These are phyloP conservation scores for Glossosoma conforme DNA, from an alignment of 1,140 invertebrate genomes.

Conservation along the genomic window DNA sequence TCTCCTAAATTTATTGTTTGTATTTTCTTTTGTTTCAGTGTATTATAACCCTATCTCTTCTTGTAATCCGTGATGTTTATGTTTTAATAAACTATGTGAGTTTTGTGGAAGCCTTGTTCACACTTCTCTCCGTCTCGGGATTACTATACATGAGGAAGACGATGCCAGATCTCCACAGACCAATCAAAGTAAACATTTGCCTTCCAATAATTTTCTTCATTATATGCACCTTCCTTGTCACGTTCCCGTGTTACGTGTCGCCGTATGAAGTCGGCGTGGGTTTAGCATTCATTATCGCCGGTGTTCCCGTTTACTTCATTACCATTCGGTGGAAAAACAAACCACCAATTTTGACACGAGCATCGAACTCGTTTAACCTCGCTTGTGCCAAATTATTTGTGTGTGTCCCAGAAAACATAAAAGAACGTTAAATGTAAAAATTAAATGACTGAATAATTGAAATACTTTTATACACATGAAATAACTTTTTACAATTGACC, in stretches of 20 bases:
- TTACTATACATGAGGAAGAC: conserved; percentile 82
- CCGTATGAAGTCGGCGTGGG: conserved; percentile 81
- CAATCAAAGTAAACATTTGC: conserved; percentile 69
- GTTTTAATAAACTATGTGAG: conserved; percentile 89
- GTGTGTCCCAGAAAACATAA: conserved; percentile 61
- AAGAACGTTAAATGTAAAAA: conserved; percentile 17
- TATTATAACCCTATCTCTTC: conserved; percentile 71
- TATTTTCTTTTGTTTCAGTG: conserved; percentile 57
- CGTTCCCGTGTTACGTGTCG: conserved; percentile 68
- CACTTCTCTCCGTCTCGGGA: conserved; percentile 79
- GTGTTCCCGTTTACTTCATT: conserved; percentile 83
- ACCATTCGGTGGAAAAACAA: conserved; percentile 83
- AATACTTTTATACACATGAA: too few species aligned
- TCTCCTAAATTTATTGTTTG: too few species aligned
- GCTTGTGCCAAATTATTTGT: conserved; percentile 70
- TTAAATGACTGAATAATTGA: too few species aligned
- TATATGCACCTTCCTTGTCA: conserved; percentile 81
- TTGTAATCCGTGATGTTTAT: conserved; percentile 85
- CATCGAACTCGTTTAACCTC: conserved; percentile 59
- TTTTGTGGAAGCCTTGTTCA: conserved; percentile 92
- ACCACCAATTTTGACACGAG: conserved; percentile 50
- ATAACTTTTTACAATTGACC: too few species aligned
- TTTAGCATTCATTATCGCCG: conserved; percentile 66
- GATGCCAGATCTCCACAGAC: conserved; percentile 65
- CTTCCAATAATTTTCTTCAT: conserved; percentile 81